phyloP scores from a whole-genome alignment of 2,797 vertebrate species.

The Poliocrania exsul region DNA sequence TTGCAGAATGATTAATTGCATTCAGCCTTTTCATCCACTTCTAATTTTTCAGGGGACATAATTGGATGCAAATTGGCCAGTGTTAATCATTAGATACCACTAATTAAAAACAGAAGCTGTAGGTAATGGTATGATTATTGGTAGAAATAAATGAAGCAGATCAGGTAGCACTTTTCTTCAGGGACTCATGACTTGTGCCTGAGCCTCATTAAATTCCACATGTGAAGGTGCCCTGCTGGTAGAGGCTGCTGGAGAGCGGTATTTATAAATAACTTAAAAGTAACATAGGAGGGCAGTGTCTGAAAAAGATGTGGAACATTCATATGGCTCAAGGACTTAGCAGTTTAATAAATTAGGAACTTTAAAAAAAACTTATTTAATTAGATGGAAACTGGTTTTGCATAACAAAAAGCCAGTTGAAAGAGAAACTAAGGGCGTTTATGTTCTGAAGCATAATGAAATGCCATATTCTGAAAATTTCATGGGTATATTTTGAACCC shows the following conservation, averaged over 20 bases:
- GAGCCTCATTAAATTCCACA: conserved; percentile 72
- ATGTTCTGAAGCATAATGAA: conserved; percentile 9
- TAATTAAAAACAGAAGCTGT: conserved; percentile 79
- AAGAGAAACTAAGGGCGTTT: conserved; percentile 30
- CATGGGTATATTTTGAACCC: not conserved
- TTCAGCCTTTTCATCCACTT: conserved; percentile 63
- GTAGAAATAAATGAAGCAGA: conserved; percentile 76
- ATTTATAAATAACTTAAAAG: conserved; percentile 74
- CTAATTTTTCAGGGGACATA: conserved; percentile 72
- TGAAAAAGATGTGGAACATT: conserved; percentile 21
- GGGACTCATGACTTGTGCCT: conserved; percentile 62
- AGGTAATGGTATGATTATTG: conserved; percentile 76
- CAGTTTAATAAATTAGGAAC: conserved; percentile 71
- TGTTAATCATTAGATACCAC: conserved; percentile 76
- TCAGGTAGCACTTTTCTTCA: conserved; percentile 69
- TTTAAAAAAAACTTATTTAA: conserved; percentile 63
- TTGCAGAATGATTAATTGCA: conserved; percentile 67
- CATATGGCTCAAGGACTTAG: conserved; percentile 59
- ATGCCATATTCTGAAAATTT: not conserved
- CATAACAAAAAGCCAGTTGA: conserved; percentile 49
- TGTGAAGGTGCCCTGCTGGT: conserved; percentile 66
- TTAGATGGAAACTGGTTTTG: conserved; percentile 61
- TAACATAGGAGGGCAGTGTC: conserved; percentile 55
- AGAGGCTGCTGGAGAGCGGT: conserved; percentile 37
- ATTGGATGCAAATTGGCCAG: conserved; percentile 77